phyloP scores from a whole-genome alignment of 2,113 vertebrate genomes.

The Ciconia boyciana region DNA sequence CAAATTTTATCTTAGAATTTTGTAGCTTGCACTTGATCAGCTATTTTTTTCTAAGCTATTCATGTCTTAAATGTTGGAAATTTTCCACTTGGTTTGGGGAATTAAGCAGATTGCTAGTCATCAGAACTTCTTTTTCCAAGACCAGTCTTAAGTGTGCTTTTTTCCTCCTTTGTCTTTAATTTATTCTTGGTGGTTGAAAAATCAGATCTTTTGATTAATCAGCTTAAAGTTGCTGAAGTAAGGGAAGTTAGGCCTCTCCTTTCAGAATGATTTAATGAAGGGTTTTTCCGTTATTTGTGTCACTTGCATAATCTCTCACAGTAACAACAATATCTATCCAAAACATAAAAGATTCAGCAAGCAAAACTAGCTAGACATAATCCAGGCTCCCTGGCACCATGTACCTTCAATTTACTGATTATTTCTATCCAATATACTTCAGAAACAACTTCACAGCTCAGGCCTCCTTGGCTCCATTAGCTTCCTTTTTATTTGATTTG shows the following conservation, averaged over 20 bases:
- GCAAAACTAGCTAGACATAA: conserved; percentile 15
- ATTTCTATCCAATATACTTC: conserved; percentile 28
- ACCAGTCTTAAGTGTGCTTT: not conserved
- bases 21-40: not conserved
- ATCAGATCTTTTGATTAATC: not conserved
- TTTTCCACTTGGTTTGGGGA: not conserved
- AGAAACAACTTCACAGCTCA: conserved; percentile 37
- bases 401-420: conserved; percentile 23
- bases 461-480: conserved; percentile 26
- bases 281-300: conserved; percentile 7
- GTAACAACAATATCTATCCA: not conserved
- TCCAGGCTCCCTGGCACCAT: not conserved
- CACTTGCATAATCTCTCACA: conserved; percentile 2
- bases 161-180: not conserved
- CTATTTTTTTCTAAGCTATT: not conserved
- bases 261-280: conserved; percentile 1
- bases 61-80: not conserved
- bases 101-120: not conserved
- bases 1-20: not conserved
- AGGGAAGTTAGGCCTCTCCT: not conserved
- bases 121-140: not conserved
- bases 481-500: conserved; percentile 19
- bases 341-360: conserved; percentile 10
- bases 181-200: not conserved
- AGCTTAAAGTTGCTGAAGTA: not conserved